Evolutionary conservation across 2,113 vertebrate species (phyloP), one percentile per base, ranked within the genome.

Genomic region (Carassius carassius): DNA sequence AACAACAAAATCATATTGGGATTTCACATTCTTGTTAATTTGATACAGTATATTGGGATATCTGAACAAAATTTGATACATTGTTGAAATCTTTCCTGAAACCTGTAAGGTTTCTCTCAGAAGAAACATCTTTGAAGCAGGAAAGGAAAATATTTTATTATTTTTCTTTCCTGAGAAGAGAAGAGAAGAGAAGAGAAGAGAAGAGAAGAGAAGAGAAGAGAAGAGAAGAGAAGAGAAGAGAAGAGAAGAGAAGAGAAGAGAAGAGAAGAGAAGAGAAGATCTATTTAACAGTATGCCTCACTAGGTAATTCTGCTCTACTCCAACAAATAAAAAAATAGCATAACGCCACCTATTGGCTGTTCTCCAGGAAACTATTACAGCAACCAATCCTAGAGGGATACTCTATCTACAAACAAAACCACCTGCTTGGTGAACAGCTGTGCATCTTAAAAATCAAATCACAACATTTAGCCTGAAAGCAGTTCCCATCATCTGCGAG

Each of bases 301-400:
- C 14, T 47, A 54, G n/a, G 44, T 13, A 74, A 35, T 76, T 87
- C 80, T 84, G 56, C 81, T 87, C 79, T 84, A 73, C 88, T 72
- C 73, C 19, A 76, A 32, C 67, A 54, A 60, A 63, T 41, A 58
- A 3, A 75, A 58, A 58, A 89, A 37, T 82, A 12, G 87, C 81
- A 88, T 47, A 83, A 75, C 84, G 81, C 86, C 90, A 87, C 86
- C 88, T 87, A 58, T 83, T 86, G 90, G 84, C 44, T 41, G 63
- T 67, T 83, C 44, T 65, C 29, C 54, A 56, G 49, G 74, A 77
- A 70, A 82, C 9, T 23, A 67, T 83, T 35, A 10, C 0, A 58
- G 17, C 70, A 74, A 74, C 29, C 81, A 79, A 5, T 35, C 7
- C 9, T 25, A 35, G 63, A 9, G 13, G 51, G 32, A 74, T 47